Evolutionary conservation across 2,797 vertebrate species (phyloP).

Genomic region (Agapornis canus): DNA sequence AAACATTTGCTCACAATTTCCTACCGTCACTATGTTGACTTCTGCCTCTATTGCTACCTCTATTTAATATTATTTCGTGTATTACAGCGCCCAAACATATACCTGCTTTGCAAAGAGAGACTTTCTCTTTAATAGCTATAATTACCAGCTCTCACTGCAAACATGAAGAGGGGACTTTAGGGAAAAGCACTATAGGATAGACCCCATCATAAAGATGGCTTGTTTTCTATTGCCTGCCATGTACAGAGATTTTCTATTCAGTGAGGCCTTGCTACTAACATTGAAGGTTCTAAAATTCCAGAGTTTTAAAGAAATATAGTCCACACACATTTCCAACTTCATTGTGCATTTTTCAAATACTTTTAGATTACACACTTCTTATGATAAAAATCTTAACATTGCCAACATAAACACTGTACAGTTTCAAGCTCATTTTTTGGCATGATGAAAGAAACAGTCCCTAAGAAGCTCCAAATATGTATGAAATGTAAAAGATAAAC

Average conservation of each 20-base stretch:
- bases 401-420: background rate
- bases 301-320: background rate
- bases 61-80: background rate
- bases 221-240: background rate
- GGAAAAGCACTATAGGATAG: background rate
- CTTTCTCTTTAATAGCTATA: background rate
- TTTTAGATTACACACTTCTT: background rate
- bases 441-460: background rate
- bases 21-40: background rate
- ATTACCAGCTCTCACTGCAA: background rate
- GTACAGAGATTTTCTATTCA: background rate
- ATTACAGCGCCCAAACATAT: background rate
- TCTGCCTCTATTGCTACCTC: background rate
- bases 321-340: background rate
- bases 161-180: background rate
- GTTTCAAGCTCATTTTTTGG: background rate
- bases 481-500: background rate
- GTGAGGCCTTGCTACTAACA: background rate
- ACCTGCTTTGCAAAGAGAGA: background rate
- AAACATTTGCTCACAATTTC: background rate
- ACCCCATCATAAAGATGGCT: background rate
- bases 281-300: background rate
- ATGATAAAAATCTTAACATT: background rate
- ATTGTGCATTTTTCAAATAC: background rate
- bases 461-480: background rate